Conservation (phyloP, 1,140 invertebrate species). For the Odontomachus brunneus region DNA sequence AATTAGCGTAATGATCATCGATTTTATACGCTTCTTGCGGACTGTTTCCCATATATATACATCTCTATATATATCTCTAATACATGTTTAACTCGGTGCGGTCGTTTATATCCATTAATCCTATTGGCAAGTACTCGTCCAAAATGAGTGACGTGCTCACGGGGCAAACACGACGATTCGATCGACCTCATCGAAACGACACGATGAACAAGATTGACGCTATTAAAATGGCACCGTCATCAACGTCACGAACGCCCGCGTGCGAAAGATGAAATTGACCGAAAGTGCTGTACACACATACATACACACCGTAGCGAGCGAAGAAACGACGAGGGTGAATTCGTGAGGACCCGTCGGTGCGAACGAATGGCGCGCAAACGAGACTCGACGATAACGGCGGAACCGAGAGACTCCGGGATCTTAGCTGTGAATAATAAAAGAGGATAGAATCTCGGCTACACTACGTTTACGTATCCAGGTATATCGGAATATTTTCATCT, state of each 20-base stretch:
- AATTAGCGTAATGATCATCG: conserved; percentile 26
- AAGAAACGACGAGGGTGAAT: too few relatives aligned
- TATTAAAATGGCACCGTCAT: conserved; percentile 37
- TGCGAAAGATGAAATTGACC: neutral
- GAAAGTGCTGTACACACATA: too few relatives aligned
- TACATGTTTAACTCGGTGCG: conserved; percentile 46
- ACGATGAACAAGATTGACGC: conserved; percentile 5
- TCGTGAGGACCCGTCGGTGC: too few relatives aligned
- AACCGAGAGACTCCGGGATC: too few relatives aligned
- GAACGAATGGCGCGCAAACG: too few relatives aligned
- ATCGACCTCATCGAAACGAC: conserved; percentile 46
- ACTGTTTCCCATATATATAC: neutral
- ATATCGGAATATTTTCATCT: too few relatives aligned
- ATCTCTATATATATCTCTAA: conserved; percentile 17
- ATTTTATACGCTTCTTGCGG: neutral
- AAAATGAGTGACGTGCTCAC: conserved; percentile 34
- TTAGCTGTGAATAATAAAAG: too few relatives aligned
- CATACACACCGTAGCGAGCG: too few relatives aligned
- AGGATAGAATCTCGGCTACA: too few relatives aligned
- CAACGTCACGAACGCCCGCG: neutral
- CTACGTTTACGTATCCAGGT: too few relatives aligned
- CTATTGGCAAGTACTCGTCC: conserved; percentile 32
- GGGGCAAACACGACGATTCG: conserved; percentile 4
- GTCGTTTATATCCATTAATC: conserved; percentile 56
- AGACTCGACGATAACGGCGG: too few relatives aligned